Base-by-base conservation (phyloP, 2,113 vertebrate genomes). In the Echinops telfairi region DNA sequence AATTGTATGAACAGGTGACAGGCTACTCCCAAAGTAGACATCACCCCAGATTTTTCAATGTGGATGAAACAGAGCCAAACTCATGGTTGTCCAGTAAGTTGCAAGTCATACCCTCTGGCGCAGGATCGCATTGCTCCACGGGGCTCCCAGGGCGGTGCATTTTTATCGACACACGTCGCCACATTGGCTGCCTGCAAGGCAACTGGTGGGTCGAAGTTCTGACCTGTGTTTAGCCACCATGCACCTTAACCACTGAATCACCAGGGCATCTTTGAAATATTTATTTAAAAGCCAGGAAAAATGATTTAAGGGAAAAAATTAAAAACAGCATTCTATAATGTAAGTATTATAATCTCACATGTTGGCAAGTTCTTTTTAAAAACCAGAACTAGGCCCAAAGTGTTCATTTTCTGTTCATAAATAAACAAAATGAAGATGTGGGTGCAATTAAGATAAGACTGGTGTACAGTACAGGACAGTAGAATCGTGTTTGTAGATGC, bases 281-380 rank as follows among this genome's bases (percentile, higher is more conserved):
- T 84, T 4, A 70, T 79, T 40, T 40, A 40, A 3, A 95, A 93
- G 77, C 57, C 57, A 64, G 85, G 22, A 71, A 88, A 78, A 91
- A 81, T 40, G 6, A 82, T 20, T 73, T 90, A 85, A 81, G 60
- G 29, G 5, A 64, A 70, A 53, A 83, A 80, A 27, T 31, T 1
- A 43, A 8, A 80, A 11, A 0, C 43, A 38, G 40, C 84, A 19
- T 76, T 53, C 27, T 73, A 4, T 90, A 73, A 91, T 40, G 0
- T 73, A 73, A 82, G 5, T 91, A 36, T 25, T 43, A 36, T 82
- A 23, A n/a, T n/a, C 20, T 71, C 36, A 92, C 19, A 90, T 17
- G 75, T 82, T 64, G 68, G 20, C 20, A 80, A 83, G 57, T 86
- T 80, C 27, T 83, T 64, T 79, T 83, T 57, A 25, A 86, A 94